These are phyloP conservation scores for Amphimallon solstitiale DNA, from an alignment of 2,888 invertebrate genomes.

Conservation along the genomic window DNA sequence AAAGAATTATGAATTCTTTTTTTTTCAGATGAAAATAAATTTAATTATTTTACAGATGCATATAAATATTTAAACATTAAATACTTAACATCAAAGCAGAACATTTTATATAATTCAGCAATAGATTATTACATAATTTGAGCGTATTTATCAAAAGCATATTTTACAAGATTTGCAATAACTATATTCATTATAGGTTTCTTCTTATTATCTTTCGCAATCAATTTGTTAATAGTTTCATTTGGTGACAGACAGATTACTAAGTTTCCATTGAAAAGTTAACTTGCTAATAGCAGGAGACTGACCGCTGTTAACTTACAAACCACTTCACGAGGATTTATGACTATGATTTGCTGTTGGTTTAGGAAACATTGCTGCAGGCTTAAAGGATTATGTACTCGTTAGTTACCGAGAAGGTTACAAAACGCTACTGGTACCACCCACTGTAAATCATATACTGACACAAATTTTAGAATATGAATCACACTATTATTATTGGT, in stretches of 20 bases:
- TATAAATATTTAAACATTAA: too few species aligned
- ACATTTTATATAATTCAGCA: too few species aligned
- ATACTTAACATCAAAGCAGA: too few species aligned
- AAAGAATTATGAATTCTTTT: too few species aligned
- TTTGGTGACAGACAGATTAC: slow-evolving; percentile 23
- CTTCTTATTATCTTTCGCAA: background rate
- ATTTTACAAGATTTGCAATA: too few species aligned
- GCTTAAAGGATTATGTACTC: slow-evolving; percentile 31
- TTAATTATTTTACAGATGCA: too few species aligned
- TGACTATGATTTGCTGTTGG: slow-evolving; percentile 32
- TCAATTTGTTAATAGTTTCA: slow-evolving; percentile 8
- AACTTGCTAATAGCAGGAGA: slow-evolving; percentile 27
- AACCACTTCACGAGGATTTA: slow-evolving; percentile 19
- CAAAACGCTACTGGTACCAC: slow-evolving; percentile 19
- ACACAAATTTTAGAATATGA: slow-evolving; percentile 20
- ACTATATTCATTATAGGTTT: background rate
- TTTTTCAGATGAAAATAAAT: too few species aligned
- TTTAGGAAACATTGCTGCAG: slow-evolving; percentile 28
- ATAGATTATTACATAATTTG: too few species aligned
- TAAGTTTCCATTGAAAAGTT: slow-evolving; percentile 19
- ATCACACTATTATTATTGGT: slow-evolving; percentile 4
- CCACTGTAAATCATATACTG: slow-evolving; percentile 27
- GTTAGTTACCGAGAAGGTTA: slow-evolving; percentile 26
- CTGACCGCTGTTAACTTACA: slow-evolving; percentile 25
- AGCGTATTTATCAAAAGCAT: too few species aligned